A percentile compares a stretch with the other conserved stretches of the same genome.
Evolutionary conservation across 1,140 invertebrate species (phyloP).

Genomic region (Rhopalosiphum padi): DNA sequence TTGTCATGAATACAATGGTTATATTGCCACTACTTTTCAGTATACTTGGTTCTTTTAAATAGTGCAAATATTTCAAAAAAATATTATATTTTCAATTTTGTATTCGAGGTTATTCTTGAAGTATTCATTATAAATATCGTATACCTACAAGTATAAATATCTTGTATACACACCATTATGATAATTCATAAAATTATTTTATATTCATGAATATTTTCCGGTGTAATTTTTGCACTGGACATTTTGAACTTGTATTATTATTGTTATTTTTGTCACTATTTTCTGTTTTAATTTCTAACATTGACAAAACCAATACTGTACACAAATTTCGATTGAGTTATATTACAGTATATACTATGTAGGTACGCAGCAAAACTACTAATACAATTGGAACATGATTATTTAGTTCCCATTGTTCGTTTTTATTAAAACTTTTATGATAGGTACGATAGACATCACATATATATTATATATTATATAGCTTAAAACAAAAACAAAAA

Average conservation of each 20-base stretch:
- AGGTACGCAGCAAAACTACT: not conserved
- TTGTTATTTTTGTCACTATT: not conserved
- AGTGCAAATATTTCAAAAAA: not conserved
- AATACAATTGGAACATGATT: not conserved
- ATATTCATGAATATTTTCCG: not conserved
- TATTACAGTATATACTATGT: not conserved
- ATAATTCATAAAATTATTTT: not conserved
- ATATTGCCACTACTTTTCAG: not conserved
- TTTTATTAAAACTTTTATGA: conserved; percentile 11
- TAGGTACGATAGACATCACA: not conserved
- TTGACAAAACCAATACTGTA: not conserved
- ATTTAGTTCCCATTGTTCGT: not conserved
- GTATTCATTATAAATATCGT: not conserved
- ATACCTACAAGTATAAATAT: not conserved
- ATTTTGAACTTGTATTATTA: not conserved
- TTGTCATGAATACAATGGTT: not conserved
- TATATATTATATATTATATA: not conserved
- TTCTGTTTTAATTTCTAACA: not conserved
- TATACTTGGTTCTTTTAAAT: not conserved
- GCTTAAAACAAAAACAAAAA: not conserved
- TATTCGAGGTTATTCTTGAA: not conserved
- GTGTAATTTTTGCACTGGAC: not conserved
- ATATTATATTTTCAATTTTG: not conserved
- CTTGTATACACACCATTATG: not conserved
- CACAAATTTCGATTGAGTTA: not conserved